Evolutionary conservation across 2,113 vertebrate species (phyloP).

Genomic region (Coptodon rendalli): DNA sequence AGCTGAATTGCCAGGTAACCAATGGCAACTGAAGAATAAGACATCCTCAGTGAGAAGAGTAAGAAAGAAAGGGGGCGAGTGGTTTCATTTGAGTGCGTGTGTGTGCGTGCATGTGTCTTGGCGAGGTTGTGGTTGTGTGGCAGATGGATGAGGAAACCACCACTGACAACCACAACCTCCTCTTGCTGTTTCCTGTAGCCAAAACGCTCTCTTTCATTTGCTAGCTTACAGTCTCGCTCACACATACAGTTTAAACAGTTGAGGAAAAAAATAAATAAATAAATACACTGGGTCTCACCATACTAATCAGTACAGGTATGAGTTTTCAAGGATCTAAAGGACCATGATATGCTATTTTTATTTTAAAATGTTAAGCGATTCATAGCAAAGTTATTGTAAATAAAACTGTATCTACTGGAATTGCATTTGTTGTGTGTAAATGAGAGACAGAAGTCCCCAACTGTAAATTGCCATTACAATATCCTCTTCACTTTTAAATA

Average conservation of each 20-base stretch:
- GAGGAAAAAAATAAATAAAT: fast-evolving
- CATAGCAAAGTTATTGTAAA: neutral
- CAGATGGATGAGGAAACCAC: slow-evolving; percentile 55
- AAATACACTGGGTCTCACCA: neutral
- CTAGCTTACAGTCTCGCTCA: neutral
- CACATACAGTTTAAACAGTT: neutral
- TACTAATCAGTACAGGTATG: neutral
- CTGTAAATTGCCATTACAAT: neutral
- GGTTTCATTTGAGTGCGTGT: slow-evolving; percentile 4
- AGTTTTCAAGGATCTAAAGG: neutral
- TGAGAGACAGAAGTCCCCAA: neutral
- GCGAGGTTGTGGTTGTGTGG: slow-evolving; percentile 47
- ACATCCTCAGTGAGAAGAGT: slow-evolving; percentile 17
- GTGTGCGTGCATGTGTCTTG: slow-evolving; percentile 12
- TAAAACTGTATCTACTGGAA: neutral
- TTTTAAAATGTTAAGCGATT: neutral
- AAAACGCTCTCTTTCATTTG: neutral
- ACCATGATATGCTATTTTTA: neutral
- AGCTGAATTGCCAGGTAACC: slow-evolving; percentile 64
- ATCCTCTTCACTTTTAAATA: neutral
- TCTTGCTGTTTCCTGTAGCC: slow-evolving; percentile 24
- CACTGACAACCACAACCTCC: slow-evolving; percentile 44
- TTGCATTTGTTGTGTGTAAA: neutral
- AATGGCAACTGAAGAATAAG: slow-evolving; percentile 68
- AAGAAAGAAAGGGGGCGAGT: slow-evolving; percentile 17